Base-by-base conservation (phyloP, 1,140 invertebrate genomes). In the Aphelenchoides fujianensis region DNA sequence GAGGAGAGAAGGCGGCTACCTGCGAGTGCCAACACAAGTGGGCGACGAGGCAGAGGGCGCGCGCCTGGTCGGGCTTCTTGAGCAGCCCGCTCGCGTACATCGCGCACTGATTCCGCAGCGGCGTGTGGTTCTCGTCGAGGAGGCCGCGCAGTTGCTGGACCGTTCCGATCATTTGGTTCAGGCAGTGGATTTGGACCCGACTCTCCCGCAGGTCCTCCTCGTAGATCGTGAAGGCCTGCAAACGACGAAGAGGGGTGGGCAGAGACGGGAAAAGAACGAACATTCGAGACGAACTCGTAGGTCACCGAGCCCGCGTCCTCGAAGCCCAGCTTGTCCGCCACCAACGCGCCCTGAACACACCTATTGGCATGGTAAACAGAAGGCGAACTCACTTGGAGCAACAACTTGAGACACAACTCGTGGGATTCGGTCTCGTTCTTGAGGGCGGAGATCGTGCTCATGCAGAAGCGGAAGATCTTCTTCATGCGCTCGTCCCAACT, bases 191-290 rank as follows among this genome's bases (percentile, higher is more conserved):
- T 85, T 98, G 95, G 32, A 94, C 92, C 85, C 97, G 96, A 57
- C 93, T 95, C 83, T 98, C 96, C 3, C 92, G 93, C 78, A 98
- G 96, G 86, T 98, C 96, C 84, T 99, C 96, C 85, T 98, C 96
- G 81, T 98, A 98, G 61, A 99, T 87, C 0, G 94, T 94, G 85
- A 98, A 97, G 0, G 94, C 94, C 88, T 91, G 63, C 34, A 70
- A 12, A 34, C 2, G 34, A 12, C 16, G 32, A 70, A 23, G 64
- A 37, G 12, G 64, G 64, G 74, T 36, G 34, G 1, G 23, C 76
- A 52, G 62, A 75, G 35, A 74, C 62, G 7, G 37, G 2, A 12
- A 2, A 31, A 66, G 1, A 31, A 68, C 76, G 79, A 79, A 91
- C 90, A 86, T 97, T 95, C 30, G 95, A 96, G 83, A 98, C 91